phyloP scores from a whole-genome alignment of 2,888 invertebrate genomes.

The Acleris cristana region DNA sequence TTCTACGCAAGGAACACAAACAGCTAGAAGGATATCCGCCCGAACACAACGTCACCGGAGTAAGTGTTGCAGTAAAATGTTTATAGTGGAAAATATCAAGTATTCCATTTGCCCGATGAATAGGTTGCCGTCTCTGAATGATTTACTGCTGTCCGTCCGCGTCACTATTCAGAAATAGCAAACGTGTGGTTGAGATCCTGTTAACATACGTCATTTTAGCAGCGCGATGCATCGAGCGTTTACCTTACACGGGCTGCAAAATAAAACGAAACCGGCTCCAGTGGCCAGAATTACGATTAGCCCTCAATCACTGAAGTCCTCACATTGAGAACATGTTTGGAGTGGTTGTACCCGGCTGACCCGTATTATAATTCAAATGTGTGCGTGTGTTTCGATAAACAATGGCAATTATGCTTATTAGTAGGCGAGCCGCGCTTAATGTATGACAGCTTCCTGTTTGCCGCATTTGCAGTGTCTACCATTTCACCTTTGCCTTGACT shows the following conservation, averaged over 20 bases:
- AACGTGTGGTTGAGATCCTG: conserved; percentile 13
- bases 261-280: conserved; percentile 69
- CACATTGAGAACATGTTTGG: conserved; percentile 10
- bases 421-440: conserved; percentile 56
- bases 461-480: conserved; percentile 52
- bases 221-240: conserved; percentile 51
- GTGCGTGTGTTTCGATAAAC: conserved; percentile 48
- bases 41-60: neutral
- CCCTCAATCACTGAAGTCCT: conserved; percentile 38
- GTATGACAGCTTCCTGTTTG: conserved; percentile 68
- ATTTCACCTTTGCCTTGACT: conserved; percentile 55
- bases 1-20: neutral
- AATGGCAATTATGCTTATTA: conserved; percentile 51
- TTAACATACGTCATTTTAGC: conserved; percentile 21
- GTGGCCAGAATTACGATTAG: conserved; percentile 75
- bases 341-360: conserved; percentile 19
- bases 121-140: conserved; percentile 49
- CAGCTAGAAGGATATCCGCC: neutral
- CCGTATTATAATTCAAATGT: conserved; percentile 42
- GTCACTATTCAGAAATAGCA: conserved; percentile 12
- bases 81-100: conserved; percentile 31
- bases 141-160: conserved; percentile 48
- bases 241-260: conserved; percentile 54
- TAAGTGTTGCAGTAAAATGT: conserved; percentile 6
- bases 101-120: conserved; percentile 31